Base-by-base conservation (phyloP, 2,888 invertebrate genomes). In the Slavum lentiscoides region DNA sequence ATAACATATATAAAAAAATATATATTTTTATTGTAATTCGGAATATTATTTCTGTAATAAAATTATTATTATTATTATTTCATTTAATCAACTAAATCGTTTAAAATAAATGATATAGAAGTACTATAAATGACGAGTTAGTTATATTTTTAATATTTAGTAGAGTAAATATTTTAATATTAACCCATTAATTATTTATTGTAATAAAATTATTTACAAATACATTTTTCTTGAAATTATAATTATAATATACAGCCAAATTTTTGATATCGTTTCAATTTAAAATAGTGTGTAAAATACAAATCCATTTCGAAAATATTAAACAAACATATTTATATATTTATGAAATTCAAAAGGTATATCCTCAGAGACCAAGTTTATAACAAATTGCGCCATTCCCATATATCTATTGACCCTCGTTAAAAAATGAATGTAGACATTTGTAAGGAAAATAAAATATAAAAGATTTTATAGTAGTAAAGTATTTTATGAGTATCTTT, bases 371-470 rank as follows among this genome's bases (percentile, higher is more conserved):
- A 68, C 43, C 67, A 43, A 75, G 19, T 59, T 75, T 58, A 43
- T 68, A 68, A 68, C 53, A 59, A 75, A 59, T 67, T 59, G 67
- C 59, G n/a, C 75, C 21, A 67, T 66, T 58, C 66, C 55, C 62
- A 37, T 21, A 55, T 39, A 66, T 19, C 21, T 58, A 55, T 75
- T 66, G 74, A 66, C 58, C 66, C 74, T 66, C 37, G 74, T 67
- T 66, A 75, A 66, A 66, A 75, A 55, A 13, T 21, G 49, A 62
- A 62, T 53, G 30, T 62, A 74, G 15, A 74, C 8, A 49, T 74
- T 62, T 62, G n/a, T 49, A 62, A 53, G n/a, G 61, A 74, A 74
- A 62, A 30, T n/a, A 62, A 30, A 53, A 62, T n/a, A 74, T 62
- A 73, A 23, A n/a, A 49, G 15, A 62, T 55, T n/a, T 55, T 55